Evolutionary conservation across 2,888 invertebrate genomes (phyloP).

Genomic region (Aleiodes leptofemur): DNA sequence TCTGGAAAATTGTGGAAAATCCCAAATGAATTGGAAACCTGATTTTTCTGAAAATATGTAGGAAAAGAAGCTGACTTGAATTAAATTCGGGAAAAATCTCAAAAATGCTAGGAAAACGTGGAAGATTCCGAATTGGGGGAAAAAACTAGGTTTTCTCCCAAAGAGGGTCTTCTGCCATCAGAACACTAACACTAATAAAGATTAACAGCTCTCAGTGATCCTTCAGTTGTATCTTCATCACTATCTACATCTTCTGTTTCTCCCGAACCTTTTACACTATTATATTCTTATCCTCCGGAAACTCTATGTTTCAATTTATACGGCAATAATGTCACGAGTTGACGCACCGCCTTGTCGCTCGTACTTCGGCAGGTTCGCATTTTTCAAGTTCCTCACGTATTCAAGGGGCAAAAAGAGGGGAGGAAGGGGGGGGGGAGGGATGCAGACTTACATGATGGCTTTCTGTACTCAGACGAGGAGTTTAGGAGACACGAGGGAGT

Average conservation of each 20-base stretch:
- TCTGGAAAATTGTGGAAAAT: too few relatives aligned
- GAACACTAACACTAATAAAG: conserved; percentile 70
- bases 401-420: neutral
- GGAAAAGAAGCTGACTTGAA: too few relatives aligned
- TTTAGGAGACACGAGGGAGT: neutral
- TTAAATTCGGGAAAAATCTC: too few relatives aligned
- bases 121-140: too few relatives aligned
- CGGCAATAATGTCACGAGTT: conserved; percentile 70
- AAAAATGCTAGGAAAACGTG: too few relatives aligned
- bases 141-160: conserved; percentile 29
- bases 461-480: neutral
- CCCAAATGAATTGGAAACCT: too few relatives aligned
- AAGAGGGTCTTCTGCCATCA: conserved; percentile 32
- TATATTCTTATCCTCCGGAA: conserved; percentile 25
- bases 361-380: conserved; percentile 48
- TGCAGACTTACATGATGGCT: neutral
- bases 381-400: conserved; percentile 22
- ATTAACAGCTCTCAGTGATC: conserved; percentile 73
- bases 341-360: conserved; percentile 41
- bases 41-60: too few relatives aligned
- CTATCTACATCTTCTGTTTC: conserved; percentile 50
- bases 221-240: conserved; percentile 69
- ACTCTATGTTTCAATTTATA: conserved; percentile 73
- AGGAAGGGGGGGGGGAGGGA: too few relatives aligned
- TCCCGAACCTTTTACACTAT: neutral